Base-by-base conservation (phyloP, 2,113 vertebrate species). In the Pantherophis guttatus region DNA sequence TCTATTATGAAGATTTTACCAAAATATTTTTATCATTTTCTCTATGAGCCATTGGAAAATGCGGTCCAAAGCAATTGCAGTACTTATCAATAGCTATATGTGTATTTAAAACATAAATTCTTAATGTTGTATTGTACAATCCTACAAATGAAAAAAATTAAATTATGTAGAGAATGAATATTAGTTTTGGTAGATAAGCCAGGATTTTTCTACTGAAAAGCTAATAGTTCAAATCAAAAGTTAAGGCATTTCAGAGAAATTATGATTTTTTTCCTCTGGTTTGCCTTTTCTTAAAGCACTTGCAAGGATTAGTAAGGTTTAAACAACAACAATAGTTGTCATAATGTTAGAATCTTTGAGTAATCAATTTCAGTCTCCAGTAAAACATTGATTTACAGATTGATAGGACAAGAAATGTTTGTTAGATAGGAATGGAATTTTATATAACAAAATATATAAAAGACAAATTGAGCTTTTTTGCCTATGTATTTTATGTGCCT, bases 341-440 rank as follows among this genome's bases (percentile, higher is more conserved):
- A 93, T 88, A 54, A 75, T 92, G 86, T 33, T 88, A 53, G 26
- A 93, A 81, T 55, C 75, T 86, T 86, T 9, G n/a, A 92, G 17
- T 91, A 90, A 91, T 58, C 53, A 8, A 86, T 58, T 24, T 89
- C 86, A 87, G 15, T 75, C 70, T 75, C 70, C n/a, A 75, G 13
- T 39, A 33, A 75, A 75, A 33, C 70, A 75, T 8, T 75, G 70
- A 75, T 39, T 75, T 75, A 75, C n/a, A 75, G 70, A 15, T n/a
- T 75, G 15, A 39, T 75, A 75, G n/a, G 70, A 17, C 70, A 75
- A 75, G 62, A 33, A 75, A 33, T 75, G 13, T 75, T 13, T 75
- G 33, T 75, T 75, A 75, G 65, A 33, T 75, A 75, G 13, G n/a
- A 75, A 33, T 75, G 13, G n/a, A 75, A 33, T 75, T 75, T 75